Percentiles rank a stretch among this genome's conserved stretches.
These are phyloP conservation scores for Saccostrea cuccullata DNA, from an alignment of 1,140 invertebrate genomes.

Conservation along the genomic window DNA sequence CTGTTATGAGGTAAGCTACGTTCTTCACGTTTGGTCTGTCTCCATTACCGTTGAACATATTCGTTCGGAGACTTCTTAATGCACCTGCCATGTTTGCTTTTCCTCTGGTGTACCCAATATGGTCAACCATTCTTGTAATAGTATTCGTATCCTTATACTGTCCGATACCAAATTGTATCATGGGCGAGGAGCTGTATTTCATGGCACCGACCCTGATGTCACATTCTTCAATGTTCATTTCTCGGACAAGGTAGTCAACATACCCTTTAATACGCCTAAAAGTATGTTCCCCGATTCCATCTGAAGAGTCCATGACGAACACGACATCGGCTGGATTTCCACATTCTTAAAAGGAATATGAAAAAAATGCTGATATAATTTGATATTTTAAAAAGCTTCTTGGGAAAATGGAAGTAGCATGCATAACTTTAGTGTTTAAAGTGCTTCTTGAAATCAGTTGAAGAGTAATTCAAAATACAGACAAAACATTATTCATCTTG, in stretches of 20 bases:
- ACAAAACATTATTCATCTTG: no score
- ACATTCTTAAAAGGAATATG: slow-evolving; percentile 62
- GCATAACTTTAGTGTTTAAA: no score
- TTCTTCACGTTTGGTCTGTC: slow-evolving; percentile 69
- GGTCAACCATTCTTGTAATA: slow-evolving; percentile 62
- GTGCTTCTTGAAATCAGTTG: no score
- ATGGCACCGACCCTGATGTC: slow-evolving; percentile 70
- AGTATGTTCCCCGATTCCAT: slow-evolving; percentile 66
- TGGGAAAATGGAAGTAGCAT: no score
- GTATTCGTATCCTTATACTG: slow-evolving; percentile 58
- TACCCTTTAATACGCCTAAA: slow-evolving; percentile 73
- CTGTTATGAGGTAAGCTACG: slow-evolving; percentile 71
- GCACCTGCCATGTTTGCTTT: slow-evolving; percentile 73
- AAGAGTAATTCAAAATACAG: no score
- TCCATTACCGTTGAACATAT: slow-evolving; percentile 69
- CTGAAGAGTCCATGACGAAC: slow-evolving; percentile 75
- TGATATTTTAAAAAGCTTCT: no score
- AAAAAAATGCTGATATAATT: neutral
- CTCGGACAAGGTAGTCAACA: slow-evolving; percentile 64
- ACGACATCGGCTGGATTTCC: slow-evolving; percentile 74
- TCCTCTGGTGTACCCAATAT: slow-evolving; percentile 68
- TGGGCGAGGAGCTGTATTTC: slow-evolving; percentile 72
- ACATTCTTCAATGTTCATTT: slow-evolving; percentile 71
- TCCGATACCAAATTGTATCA: slow-evolving; percentile 69
- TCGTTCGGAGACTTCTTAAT: slow-evolving; percentile 61